phyloP scores from a whole-genome alignment of 2,888 invertebrate genomes.

The Epistrophe eligans region DNA sequence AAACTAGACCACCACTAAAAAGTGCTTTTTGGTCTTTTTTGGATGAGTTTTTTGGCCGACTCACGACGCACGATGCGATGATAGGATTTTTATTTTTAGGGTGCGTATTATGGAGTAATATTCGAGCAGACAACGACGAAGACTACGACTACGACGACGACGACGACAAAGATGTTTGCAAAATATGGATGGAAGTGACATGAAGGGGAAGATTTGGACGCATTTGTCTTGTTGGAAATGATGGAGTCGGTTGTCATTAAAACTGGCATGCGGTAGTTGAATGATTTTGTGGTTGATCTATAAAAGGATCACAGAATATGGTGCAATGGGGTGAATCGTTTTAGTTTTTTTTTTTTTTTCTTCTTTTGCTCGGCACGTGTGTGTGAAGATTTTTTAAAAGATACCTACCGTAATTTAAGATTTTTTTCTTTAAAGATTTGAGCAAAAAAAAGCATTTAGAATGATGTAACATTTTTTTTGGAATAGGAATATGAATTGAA shows the following conservation, averaged over 20 bases:
- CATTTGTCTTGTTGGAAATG: conserved; percentile 62
- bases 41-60: conserved; percentile 42
- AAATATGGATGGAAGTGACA: conserved; percentile 10
- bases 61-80: conserved; percentile 28
- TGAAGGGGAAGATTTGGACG: not conserved
- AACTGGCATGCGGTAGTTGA: conserved; percentile 72
- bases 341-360: not conserved
- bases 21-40: conserved; percentile 53
- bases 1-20: conserved; percentile 68
- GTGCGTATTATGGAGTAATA: conserved; percentile 73
- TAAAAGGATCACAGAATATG: conserved; percentile 69
- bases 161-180: conserved; percentile 17
- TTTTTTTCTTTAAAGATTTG: not conserved
- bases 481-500: not conserved
- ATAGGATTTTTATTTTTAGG: conserved; percentile 68
- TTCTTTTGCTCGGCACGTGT: not conserved
- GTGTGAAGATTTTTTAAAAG: not conserved
- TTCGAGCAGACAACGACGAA: conserved; percentile 7
- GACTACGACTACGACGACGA: conserved; percentile 4
- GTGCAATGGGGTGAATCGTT: conserved; percentile 65
- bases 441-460: not conserved
- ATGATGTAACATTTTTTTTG: not conserved
- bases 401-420: not conserved
- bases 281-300: conserved; percentile 49
- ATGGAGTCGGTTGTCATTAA: conserved; percentile 73